These are phyloP conservation scores for Sisyra terminalis DNA, from an alignment of 2,888 invertebrate species.

Conservation along the genomic window DNA sequence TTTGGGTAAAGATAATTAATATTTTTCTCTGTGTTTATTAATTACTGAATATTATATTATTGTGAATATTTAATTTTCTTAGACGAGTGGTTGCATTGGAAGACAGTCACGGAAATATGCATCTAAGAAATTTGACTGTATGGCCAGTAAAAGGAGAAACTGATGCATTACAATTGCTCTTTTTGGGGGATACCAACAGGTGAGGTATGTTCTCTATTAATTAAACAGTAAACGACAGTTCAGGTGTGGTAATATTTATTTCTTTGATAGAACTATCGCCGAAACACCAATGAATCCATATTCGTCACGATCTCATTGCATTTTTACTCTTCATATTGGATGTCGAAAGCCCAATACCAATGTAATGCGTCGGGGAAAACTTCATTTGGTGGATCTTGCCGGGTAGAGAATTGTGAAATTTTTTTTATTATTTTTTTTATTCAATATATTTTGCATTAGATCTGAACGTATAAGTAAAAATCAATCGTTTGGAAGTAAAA, in stretches of 20 bases:
- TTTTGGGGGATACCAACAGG: constrained; percentile 33
- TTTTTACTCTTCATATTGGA: constrained; percentile 33
- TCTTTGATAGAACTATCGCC: constrained; percentile 26
- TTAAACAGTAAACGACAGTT: background rate
- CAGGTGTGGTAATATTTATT: constrained; percentile 5
- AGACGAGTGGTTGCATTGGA: constrained; percentile 29
- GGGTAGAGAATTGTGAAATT: constrained; percentile 24
- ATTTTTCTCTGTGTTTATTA: background rate
- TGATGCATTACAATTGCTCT: constrained; percentile 32
- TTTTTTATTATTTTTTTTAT: background rate
- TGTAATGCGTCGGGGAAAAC: constrained; percentile 27
- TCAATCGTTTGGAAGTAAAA: constrained; percentile 25
- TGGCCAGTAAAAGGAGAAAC: constrained; percentile 28
- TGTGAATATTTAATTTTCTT: background rate
- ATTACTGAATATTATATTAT: background rate
- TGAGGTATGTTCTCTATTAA: constrained; percentile 13
- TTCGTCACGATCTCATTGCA: constrained; percentile 36
- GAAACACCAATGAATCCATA: constrained; percentile 36
- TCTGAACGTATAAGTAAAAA: constrained; percentile 34
- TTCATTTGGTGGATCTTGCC: constrained; percentile 35
- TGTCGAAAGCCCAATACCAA: constrained; percentile 21
- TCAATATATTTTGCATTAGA: constrained; percentile 17
- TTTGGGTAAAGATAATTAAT: background rate
- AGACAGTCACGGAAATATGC: constrained; percentile 28
- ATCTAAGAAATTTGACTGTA: constrained; percentile 30